These are phyloP conservation scores for Cyclopterus lumpus DNA, from an alignment of 2,797 vertebrate genomes.

Conservation along the genomic window DNA sequence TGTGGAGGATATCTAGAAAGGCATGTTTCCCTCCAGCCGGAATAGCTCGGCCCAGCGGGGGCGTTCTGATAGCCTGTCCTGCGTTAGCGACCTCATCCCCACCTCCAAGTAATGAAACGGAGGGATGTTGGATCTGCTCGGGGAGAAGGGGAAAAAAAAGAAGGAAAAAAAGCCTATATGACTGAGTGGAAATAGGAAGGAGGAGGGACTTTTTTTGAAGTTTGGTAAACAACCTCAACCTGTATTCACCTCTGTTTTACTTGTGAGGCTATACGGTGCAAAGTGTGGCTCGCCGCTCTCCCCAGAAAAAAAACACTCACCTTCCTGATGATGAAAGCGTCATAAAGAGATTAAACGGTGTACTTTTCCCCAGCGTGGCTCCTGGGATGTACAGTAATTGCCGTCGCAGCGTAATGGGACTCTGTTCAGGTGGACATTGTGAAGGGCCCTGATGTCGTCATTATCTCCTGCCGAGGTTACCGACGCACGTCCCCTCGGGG, in stretches of 20 bases:
- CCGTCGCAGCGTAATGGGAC: slow-evolving; percentile 16
- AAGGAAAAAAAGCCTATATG: not conserved
- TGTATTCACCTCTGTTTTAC: slow-evolving; percentile 22
- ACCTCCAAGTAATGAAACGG: slow-evolving; percentile 60
- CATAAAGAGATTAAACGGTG: slow-evolving; percentile 18
- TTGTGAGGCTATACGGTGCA: slow-evolving; percentile 6
- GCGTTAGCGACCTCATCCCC: slow-evolving; percentile 58
- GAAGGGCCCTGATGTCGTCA: slow-evolving; percentile 29
- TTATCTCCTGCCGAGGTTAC: slow-evolving; percentile 33
- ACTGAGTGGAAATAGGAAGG: slow-evolving; percentile 33
- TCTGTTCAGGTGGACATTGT: not conserved
- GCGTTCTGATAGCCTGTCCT: slow-evolving; percentile 54
- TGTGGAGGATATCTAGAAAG: slow-evolving; percentile 16
- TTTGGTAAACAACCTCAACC: slow-evolving; percentile 47
- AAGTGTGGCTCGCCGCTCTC: slow-evolving; percentile 24
- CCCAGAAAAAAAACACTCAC: not conserved
- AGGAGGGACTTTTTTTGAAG: slow-evolving; percentile 38
- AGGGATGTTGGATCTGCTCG: slow-evolving; percentile 41
- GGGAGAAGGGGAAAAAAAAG: not conserved
- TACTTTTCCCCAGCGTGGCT: slow-evolving; percentile 1
- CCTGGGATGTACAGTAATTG: slow-evolving; percentile 34
- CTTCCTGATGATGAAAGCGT: slow-evolving; percentile 45
- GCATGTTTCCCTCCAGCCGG: slow-evolving; percentile 14
- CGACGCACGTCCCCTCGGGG: slow-evolving; percentile 12
- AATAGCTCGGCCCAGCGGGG: slow-evolving; percentile 48